Percentiles rank a stretch among this genome's conserved stretches.
These are phyloP conservation scores for Toxotes chatareus DNA, from an alignment of 2,113 vertebrate species.

Conservation along the genomic window DNA sequence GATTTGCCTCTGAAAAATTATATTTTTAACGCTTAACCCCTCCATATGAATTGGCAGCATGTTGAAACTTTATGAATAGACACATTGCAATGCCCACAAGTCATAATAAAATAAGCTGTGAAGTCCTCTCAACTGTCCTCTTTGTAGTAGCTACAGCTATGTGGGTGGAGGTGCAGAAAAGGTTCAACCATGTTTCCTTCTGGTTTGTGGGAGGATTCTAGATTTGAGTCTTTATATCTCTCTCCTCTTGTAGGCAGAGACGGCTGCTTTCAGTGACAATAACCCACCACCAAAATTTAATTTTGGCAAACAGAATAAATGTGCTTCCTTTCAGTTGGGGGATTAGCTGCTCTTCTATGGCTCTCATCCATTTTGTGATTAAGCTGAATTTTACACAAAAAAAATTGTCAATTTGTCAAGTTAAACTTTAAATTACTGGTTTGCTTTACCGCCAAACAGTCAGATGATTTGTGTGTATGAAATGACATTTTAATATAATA, in stretches of 20 bases:
- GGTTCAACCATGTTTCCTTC: constrained; percentile 43
- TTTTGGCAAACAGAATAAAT: background rate
- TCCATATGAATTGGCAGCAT: constrained; percentile 4
- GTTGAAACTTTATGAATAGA: constrained; percentile 12
- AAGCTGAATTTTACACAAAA: background rate
- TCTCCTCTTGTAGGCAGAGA: constrained; percentile 4
- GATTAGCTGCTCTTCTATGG: too few relatives aligned
- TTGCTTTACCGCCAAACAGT: background rate
- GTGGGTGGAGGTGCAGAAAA: constrained; percentile 48
- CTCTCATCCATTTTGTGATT: background rate
- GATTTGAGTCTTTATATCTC: constrained; percentile 39
- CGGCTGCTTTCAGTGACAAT: background rate
- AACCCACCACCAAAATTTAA: background rate
- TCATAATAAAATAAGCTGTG: constrained; percentile 27
- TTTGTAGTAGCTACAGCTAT: constrained; percentile 24
- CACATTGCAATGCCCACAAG: constrained; percentile 4
- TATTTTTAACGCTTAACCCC: background rate
- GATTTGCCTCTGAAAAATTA: background rate
- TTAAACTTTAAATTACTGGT: background rate
- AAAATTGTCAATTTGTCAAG: background rate
- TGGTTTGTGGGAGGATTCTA: constrained; percentile 38
- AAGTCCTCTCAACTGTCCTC: constrained; percentile 9
- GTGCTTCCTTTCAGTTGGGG: background rate
- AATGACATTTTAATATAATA: too few relatives aligned
- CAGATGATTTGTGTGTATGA: too few relatives aligned